A percentile compares a stretch with the other conserved stretches of the same genome.
Conservation (phyloP, 1,140 invertebrate species). For the Aphis gossypii region DNA sequence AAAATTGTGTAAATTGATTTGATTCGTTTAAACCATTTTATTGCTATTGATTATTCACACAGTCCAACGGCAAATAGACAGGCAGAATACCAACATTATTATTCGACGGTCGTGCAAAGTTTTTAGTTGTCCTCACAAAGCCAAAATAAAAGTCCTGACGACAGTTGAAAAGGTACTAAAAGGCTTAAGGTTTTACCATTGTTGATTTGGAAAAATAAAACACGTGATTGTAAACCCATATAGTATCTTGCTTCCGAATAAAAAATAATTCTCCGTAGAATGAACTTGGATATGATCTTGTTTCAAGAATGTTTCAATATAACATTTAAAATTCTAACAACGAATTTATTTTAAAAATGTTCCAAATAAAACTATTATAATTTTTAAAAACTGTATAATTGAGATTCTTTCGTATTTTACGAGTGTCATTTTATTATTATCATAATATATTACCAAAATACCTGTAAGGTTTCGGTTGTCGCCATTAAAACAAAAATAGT, state of each 20-base stretch:
- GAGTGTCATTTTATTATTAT: not conserved
- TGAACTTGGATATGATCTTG: not conserved
- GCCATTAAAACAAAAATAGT: not conserved
- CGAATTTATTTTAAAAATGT: not conserved
- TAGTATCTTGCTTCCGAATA: not conserved
- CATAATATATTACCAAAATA: not conserved
- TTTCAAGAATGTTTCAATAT: not conserved
- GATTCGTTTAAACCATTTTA: no score
- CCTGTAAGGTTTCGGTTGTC: not conserved
- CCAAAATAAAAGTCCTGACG: not conserved
- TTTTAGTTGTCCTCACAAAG: not conserved
- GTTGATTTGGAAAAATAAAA: not conserved
- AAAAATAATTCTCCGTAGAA: not conserved
- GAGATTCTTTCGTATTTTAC: not conserved
- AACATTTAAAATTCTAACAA: not conserved
- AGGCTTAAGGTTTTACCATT: not conserved
- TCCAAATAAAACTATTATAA: not conserved
- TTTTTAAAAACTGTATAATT: not conserved
- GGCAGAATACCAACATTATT: not conserved
- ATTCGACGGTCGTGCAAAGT: not conserved
- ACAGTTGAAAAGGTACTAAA: not conserved
- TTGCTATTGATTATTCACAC: no score
- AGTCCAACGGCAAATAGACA: no score
- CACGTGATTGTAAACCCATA: not conserved
- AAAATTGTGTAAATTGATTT: no score